phyloP scores from a whole-genome alignment of 2,888 invertebrate species.

The Andrena chrysosceles region DNA sequence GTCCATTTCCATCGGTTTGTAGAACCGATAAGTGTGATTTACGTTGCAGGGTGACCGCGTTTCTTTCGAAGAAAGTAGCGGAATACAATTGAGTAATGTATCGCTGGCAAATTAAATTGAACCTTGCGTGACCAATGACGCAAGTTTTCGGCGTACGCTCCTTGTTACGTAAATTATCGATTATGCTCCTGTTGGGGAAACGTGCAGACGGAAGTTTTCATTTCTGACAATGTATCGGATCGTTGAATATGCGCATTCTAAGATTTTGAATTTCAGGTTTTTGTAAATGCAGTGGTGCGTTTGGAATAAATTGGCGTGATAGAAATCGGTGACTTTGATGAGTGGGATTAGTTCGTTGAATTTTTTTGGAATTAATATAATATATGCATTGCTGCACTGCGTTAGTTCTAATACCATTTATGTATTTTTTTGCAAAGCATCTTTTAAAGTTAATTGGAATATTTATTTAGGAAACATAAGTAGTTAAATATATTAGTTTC shows the following conservation, averaged over 20 bases:
- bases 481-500: no score
- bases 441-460: no score
- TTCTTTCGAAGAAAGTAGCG: slow-evolving; percentile 36
- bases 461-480: no score
- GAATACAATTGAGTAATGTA: slow-evolving; percentile 46
- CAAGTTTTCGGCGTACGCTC: slow-evolving; percentile 15
- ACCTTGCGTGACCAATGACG: slow-evolving; percentile 15
- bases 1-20: slow-evolving; percentile 23
- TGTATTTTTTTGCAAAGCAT: no score
- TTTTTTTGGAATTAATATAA: no score
- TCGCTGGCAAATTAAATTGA: slow-evolving; percentile 30
- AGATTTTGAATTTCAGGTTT: no score
- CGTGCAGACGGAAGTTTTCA: neutral
- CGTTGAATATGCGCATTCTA: neutral
- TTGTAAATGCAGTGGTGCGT: no score
- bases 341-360: no score
- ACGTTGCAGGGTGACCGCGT: slow-evolving; percentile 13
- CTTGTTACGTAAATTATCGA: slow-evolving; percentile 9
- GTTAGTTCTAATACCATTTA: no score
- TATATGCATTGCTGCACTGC: no score
- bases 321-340: no score
- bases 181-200: neutral
- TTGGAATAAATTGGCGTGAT: no score
- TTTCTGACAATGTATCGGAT: neutral
- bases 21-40: slow-evolving; percentile 42